phyloP scores from a whole-genome alignment of 2,113 vertebrate species.

The Porphyrio hochstetteri region DNA sequence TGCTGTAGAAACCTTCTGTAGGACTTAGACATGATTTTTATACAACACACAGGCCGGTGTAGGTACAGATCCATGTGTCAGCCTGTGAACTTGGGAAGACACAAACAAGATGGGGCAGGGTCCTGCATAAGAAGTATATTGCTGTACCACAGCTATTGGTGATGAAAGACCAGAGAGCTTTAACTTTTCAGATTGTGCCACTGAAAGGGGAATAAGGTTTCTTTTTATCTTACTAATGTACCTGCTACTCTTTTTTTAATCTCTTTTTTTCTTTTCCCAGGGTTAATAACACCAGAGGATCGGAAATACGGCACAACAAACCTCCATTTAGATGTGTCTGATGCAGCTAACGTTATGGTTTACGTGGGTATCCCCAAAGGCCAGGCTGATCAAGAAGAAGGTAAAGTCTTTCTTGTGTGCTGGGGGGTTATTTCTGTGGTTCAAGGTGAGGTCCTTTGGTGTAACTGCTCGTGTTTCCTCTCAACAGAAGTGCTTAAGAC shows the following conservation, averaged over 20 bases:
- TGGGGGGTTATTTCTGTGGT: neutral
- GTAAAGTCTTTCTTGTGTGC: conserved; percentile 14
- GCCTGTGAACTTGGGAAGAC: neutral
- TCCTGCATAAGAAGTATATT: neutral
- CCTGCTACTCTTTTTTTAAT: neutral
- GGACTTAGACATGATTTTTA: neutral
- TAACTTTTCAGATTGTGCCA: neutral
- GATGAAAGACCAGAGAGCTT: neutral
- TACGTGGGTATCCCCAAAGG: conserved; percentile 83
- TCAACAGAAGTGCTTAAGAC: conserved; percentile 80
- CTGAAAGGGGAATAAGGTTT: neutral
- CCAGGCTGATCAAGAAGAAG: conserved; percentile 79
- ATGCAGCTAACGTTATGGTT: conserved; percentile 84
- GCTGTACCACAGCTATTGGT: neutral
- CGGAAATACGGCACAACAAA: conserved; percentile 82
- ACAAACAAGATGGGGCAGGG: neutral
- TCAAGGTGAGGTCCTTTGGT: neutral
- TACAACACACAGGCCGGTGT: fast-evolving
- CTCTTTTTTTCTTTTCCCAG: neutral
- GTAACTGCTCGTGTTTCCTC: neutral
- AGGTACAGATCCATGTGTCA: neutral
- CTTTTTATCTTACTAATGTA: neutral
- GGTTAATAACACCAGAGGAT: conserved; percentile 81
- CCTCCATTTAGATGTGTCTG: conserved; percentile 82
- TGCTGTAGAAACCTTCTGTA: neutral